Percentiles rank a stretch among this genome's conserved stretches.
phyloP scores from a whole-genome alignment of 2,888 invertebrate genomes.

The Orthosia cruda region DNA sequence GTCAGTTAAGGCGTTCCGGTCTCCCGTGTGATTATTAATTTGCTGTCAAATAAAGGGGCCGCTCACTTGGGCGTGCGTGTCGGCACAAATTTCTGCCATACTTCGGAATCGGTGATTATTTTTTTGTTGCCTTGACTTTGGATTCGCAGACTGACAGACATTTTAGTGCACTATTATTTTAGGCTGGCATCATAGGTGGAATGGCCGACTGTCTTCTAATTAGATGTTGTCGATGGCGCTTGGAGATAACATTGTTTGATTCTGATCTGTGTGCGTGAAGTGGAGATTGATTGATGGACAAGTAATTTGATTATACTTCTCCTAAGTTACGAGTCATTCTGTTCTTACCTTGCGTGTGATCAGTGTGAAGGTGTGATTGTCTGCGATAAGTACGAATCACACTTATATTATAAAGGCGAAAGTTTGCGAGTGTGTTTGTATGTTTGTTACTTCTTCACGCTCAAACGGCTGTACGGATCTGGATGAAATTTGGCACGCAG shows the following conservation, averaged over 20 bases:
- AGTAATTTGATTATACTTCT: constrained; percentile 51
- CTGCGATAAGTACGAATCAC: constrained; percentile 36
- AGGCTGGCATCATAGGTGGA: constrained; percentile 79
- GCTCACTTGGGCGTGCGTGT: constrained; percentile 92
- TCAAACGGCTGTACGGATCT: too few relatives aligned
- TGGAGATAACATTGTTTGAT: constrained; percentile 68
- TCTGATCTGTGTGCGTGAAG: constrained; percentile 58
- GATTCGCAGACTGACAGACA: constrained; percentile 89
- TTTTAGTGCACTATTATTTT: constrained; percentile 85
- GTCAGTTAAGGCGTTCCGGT: constrained; percentile 86
- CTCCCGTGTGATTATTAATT: constrained; percentile 89
- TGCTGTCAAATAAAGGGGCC: constrained; percentile 92
- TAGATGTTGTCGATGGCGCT: constrained; percentile 78
- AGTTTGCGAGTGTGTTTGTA: too few relatives aligned
- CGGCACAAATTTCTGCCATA: constrained; percentile 91
- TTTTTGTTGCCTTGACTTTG: constrained; percentile 88
- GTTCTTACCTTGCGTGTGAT: constrained; percentile 23
- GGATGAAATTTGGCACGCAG: too few relatives aligned
- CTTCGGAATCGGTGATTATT: constrained; percentile 91
- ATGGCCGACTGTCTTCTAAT: constrained; percentile 81
- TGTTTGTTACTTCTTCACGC: too few relatives aligned
- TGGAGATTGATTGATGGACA: constrained; percentile 53
- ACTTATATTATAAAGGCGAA: too few relatives aligned
- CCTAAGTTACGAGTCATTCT: constrained; percentile 29
- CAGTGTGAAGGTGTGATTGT: constrained; percentile 37